Conservation (phyloP, 1,140 invertebrate genomes). For the Lycorma delicatula region DNA sequence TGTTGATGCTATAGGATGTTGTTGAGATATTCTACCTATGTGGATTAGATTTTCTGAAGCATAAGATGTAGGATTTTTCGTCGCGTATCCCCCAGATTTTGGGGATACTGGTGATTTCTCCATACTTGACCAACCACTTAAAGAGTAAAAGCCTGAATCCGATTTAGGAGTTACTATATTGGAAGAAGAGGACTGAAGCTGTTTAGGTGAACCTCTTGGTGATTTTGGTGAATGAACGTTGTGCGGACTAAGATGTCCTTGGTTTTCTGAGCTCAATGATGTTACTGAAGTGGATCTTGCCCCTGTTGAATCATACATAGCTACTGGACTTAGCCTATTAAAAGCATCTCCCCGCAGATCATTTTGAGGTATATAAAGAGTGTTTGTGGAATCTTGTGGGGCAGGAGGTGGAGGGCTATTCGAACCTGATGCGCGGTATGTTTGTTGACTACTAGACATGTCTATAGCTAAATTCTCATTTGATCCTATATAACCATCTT, state of each 20-base stretch:
- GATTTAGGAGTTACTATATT: conserved; percentile 64
- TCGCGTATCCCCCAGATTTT: conserved; percentile 30
- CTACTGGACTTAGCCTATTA: conserved; percentile 4
- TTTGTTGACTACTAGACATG: conserved; percentile 26
- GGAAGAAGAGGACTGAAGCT: conserved; percentile 45
- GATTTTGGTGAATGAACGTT: conserved; percentile 58
- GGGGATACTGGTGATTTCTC: conserved; percentile 75
- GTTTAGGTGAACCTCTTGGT: conserved; percentile 62
- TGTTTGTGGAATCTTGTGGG: conserved; percentile 40
- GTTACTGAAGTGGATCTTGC: conserved; percentile 9
- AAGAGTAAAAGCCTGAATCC: conserved; percentile 74
- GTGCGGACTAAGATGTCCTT: conserved; percentile 51
- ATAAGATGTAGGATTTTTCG: conserved; percentile 17
- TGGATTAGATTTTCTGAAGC: conserved; percentile 14
- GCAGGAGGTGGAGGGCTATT: conserved; percentile 71
- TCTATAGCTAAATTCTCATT: too few species aligned
- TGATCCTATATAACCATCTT: conserved; percentile 49
- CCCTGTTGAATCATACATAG: conserved; percentile 1
- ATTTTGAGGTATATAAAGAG: too few species aligned
- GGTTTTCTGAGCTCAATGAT: conserved; percentile 20
- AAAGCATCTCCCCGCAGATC: too few species aligned
- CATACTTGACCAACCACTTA: conserved; percentile 69
- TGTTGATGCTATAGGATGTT: conserved; percentile 31
- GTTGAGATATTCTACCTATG: conserved; percentile 16
- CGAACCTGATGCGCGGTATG: conserved; percentile 44